Base-by-base conservation (phyloP, 2,888 invertebrate species). In the Mechanitis messenoides region DNA sequence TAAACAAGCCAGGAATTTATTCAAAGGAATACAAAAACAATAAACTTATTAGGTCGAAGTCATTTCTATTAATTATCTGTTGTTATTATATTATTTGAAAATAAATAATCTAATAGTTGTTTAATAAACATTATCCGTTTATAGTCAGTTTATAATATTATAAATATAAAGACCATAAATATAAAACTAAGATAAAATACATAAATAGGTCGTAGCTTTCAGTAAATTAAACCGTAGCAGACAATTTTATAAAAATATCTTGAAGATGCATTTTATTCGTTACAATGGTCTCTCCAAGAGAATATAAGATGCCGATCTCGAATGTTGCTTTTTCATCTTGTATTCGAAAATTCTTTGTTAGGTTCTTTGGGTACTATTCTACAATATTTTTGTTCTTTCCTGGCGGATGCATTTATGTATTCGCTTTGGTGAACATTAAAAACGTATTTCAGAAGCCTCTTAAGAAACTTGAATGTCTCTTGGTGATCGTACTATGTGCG, bases 291-390 rank as follows among this genome's bases (percentile, higher is more conserved):
- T 50, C 47, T 50, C 50, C 59, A 57, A 61, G 46, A 54, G 53
- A 64, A 64, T 61, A 64, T 56, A 56, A 64, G 59, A 64, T 61
- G 57, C 50, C 61, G 59, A 60, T 61, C 56, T 54, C 47, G 47
- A 57, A 63, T 59, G 56, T 57, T 61, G 53, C 61, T 64, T 61
- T 64, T 61, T 61, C 64, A 64, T 64, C 62, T 60, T 46, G 61
- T 70, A 71, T 71, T 72, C 68, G 9, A 42, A 42, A 42, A 42
- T 42, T 42, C 42, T 42, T 42, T 42, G 42, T 42, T 42, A 9
- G 42, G 42, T 42, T 42, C 42, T 42, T 42, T 5, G 11, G 42
- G 42, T 42, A 11, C 9, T 42, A 42, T 42, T 42, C 42, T 42
- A 42, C 42, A 58, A 59, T 59, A 62, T 62, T 58, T 62, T 62